These are phyloP conservation scores for Prosopocoilus inquinatus DNA, from an alignment of 2,888 invertebrate species.

Conservation along the genomic window DNA sequence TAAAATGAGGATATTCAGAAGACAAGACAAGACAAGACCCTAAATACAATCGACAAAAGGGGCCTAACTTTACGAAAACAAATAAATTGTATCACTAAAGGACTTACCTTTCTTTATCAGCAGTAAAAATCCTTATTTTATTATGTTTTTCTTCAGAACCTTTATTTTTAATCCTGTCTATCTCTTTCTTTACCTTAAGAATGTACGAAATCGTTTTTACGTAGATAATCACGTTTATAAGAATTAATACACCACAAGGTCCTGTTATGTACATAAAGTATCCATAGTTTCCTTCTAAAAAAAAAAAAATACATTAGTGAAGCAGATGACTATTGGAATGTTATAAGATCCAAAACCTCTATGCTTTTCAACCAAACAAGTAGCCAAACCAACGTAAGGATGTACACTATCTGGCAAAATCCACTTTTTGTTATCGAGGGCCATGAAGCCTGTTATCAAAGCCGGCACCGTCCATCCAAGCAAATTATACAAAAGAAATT, in stretches of 20 bases:
- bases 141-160: neutral
- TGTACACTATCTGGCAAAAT: constrained; percentile 7
- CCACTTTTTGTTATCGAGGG: neutral
- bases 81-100: too few species aligned
- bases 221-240: constrained; percentile 1
- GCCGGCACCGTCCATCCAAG: constrained; percentile 4
- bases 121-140: neutral
- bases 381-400: constrained; percentile 3
- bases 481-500: constrained; percentile 7
- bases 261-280: neutral
- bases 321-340: neutral
- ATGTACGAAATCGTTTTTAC: neutral
- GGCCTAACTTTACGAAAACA: too few species aligned
- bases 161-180: neutral
- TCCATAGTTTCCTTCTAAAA: constrained; percentile 6
- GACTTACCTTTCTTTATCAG: neutral
- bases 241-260: constrained; percentile 3
- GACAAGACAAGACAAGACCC: too few species aligned
- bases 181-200: neutral
- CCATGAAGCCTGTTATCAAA: neutral
- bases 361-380: constrained; percentile 7
- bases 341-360: neutral
- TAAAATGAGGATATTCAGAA: too few species aligned
- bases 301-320: neutral
- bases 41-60: too few species aligned